These are phyloP conservation scores for Oophaga pumilio DNA, from an alignment of 2,113 vertebrate genomes.

Conservation along the genomic window DNA sequence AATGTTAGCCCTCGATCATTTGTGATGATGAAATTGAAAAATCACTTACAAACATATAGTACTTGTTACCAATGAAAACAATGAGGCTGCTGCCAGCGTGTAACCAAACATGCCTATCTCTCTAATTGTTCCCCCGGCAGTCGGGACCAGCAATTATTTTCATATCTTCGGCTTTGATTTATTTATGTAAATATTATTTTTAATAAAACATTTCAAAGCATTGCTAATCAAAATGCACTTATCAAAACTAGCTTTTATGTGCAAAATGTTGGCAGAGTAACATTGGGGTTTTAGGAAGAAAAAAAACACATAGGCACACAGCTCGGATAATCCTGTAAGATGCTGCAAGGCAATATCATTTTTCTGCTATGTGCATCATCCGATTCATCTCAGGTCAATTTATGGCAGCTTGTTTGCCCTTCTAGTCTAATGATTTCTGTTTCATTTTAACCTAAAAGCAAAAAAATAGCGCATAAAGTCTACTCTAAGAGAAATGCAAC, in stretches of 20 bases:
- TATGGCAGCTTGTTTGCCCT: not conserved
- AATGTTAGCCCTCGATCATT: not conserved
- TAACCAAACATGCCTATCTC: conserved; percentile 2
- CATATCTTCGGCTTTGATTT: conserved; percentile 24
- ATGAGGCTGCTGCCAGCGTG: not conserved
- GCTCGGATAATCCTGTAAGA: not conserved
- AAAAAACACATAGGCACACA: not conserved
- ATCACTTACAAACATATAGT: not conserved
- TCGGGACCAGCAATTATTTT: conserved; percentile 27
- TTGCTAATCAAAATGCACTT: conserved; percentile 28
- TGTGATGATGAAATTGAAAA: not conserved
- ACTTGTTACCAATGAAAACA: not conserved
- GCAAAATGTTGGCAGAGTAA: not conserved
- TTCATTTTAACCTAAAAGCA: not conserved
- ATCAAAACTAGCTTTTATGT: conserved; percentile 46
- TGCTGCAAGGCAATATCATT: not conserved
- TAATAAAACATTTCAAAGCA: conserved; percentile 51
- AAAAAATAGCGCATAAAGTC: not conserved
- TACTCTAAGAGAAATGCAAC: not conserved
- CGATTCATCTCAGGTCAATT: conserved; percentile 20
- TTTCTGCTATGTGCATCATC: not conserved
- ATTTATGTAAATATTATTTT: conserved; percentile 44
- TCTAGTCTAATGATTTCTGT: not conserved
- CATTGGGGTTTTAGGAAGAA: not conserved
- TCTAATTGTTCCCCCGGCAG: conserved; percentile 39